phyloP scores from a whole-genome alignment of 2,797 vertebrate species.

The Aulostomus chinensis region DNA sequence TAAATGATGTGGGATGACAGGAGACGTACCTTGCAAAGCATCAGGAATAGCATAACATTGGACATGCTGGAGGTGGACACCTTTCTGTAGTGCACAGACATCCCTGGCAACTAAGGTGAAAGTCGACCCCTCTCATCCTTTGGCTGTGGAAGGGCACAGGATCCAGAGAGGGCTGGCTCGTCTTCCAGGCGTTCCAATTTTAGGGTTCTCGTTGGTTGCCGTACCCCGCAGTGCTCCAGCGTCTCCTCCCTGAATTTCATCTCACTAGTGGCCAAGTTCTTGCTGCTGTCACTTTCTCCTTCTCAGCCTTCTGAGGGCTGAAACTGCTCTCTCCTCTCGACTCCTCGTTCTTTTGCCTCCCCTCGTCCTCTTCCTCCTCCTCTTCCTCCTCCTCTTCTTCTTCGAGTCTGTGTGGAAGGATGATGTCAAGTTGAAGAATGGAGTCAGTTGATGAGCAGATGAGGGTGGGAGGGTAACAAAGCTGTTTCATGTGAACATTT shows the following conservation, averaged over 20 bases:
- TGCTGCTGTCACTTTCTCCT: conserved; percentile 67
- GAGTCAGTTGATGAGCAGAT: conserved; percentile 61
- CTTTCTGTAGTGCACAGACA: conserved; percentile 65
- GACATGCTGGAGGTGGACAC: conserved; percentile 81
- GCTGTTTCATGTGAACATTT: conserved; percentile 55
- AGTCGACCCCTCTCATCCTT: conserved; percentile 78
- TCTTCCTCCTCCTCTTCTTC: conserved; percentile 19
- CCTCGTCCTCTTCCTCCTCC: conserved; percentile 38
- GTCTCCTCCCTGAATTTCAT: conserved; percentile 76
- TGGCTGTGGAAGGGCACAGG: conserved; percentile 45
- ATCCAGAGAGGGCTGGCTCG: conserved; percentile 53
- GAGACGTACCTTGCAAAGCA: conserved; percentile 92
- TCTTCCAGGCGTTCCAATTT: conserved; percentile 58
- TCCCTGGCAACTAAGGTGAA: conserved; percentile 73
- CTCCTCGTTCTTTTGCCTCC: conserved; percentile 36
- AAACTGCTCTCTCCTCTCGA: conserved; percentile 50
- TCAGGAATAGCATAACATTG: conserved; percentile 91
- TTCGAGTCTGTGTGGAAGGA: conserved; percentile 58
- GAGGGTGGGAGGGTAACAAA: conserved; percentile 53
- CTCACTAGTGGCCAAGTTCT: conserved; percentile 75
- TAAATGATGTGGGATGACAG: conserved; percentile 8
- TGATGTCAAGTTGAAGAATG: conserved; percentile 70
- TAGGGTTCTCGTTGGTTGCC: conserved; percentile 45
- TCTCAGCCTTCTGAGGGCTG: conserved; percentile 51
- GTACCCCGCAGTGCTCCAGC: conserved; percentile 58